A percentile compares a stretch with the other conserved stretches of the same genome.
These are phyloP conservation scores for Sesia bembeciformis DNA, from an alignment of 2,888 invertebrate species.

Conservation along the genomic window DNA sequence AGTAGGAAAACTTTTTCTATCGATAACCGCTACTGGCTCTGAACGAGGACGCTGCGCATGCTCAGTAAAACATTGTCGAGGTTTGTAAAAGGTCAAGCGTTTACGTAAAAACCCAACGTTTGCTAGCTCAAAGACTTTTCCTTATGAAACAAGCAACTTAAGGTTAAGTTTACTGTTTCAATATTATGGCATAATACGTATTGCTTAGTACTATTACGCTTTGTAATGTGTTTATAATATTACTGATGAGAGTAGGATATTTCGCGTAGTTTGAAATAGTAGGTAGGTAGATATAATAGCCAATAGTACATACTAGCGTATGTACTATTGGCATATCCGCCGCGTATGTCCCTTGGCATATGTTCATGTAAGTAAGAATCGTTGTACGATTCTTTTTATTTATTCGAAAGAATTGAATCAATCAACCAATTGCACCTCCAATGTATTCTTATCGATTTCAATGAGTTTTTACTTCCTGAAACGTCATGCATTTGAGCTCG, in stretches of 20 bases:
- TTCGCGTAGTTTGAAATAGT: no score
- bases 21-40: neutral
- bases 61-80: constrained; percentile 19
- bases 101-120: constrained; percentile 16
- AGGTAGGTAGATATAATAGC: no score
- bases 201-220: no score
- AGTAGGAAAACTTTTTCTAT: no score
- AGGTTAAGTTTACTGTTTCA: neutral
- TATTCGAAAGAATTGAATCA: neutral
- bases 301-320: no score
- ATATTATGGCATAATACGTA: no score
- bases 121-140: neutral
- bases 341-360: no score
- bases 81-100: constrained; percentile 18
- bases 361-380: no score
- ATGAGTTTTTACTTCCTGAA: neutral
- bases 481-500: neutral
- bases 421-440: constrained; percentile 3
- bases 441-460: constrained; percentile 2
- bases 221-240: no score
- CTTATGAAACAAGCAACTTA: neutral
- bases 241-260: no score
- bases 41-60: constrained; percentile 26
- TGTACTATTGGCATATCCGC: no score
- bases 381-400: neutral